Percentiles rank a stretch among this genome's conserved stretches.
phyloP scores from a whole-genome alignment of 2,113 vertebrate genomes.

The Myrmecobius fasciatus region DNA sequence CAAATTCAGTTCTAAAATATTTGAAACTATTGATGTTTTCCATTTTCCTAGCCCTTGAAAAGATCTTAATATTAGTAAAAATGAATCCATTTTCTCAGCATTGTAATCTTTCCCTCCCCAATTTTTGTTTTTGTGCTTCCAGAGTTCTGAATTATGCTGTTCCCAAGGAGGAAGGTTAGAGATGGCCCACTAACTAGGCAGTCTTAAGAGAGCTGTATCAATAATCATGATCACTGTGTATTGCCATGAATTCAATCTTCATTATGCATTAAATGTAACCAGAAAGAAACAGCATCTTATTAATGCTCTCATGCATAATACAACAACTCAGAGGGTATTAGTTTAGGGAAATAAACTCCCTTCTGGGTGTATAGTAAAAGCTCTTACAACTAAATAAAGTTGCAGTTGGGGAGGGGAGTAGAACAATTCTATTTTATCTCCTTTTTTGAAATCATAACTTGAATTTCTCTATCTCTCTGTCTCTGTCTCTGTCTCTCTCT shows the following conservation, averaged over 20 bases:
- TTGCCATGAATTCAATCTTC: constrained; percentile 22
- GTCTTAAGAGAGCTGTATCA: constrained; percentile 47
- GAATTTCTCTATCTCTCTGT: neutral
- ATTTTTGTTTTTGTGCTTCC: neutral
- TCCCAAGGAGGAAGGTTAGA: constrained; percentile 36
- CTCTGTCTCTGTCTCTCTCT: too few relatives aligned
- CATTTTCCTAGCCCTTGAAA: neutral
- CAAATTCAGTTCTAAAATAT: neutral
- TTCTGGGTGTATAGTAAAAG: constrained; percentile 62
- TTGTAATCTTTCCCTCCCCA: neutral
- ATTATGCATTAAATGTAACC: constrained; percentile 52
- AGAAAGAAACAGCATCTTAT: constrained; percentile 47
- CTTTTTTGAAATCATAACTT: constrained; percentile 49
- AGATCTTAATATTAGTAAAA: constrained; percentile 1
- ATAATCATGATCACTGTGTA: constrained; percentile 27
- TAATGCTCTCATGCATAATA: constrained; percentile 53
- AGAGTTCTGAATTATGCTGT: neutral
- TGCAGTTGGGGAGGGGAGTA: constrained; percentile 21
- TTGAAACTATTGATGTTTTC: neutral
- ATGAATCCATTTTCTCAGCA: constrained; percentile 31
- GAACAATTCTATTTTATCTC: constrained; percentile 32
- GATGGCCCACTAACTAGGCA: constrained; percentile 7
- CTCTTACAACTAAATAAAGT: constrained; percentile 47
- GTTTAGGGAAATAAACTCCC: constrained; percentile 38
- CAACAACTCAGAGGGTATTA: constrained; percentile 24